phyloP scores from a whole-genome alignment of 2,888 invertebrate species.

The Scelioninae gen. 2 region DNA sequence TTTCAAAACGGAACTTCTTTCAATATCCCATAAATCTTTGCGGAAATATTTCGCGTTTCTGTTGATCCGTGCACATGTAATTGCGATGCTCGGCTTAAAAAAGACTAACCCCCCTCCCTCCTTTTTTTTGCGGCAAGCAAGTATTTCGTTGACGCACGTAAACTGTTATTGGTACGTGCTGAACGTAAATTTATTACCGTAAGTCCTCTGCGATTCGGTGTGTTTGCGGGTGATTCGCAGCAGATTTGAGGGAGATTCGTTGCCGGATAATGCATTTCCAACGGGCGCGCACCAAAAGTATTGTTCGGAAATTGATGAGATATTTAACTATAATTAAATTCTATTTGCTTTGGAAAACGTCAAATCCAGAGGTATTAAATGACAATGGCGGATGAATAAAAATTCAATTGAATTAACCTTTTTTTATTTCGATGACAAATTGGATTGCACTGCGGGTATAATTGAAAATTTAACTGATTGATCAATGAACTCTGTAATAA shows the following conservation, averaged over 20 bases:
- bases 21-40: background rate
- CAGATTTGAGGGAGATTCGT: constrained; percentile 46
- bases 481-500: no score
- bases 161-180: constrained; percentile 32
- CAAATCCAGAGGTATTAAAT: no score
- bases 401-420: no score
- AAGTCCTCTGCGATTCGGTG: constrained; percentile 42
- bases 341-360: no score
- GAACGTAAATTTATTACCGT: constrained; percentile 48
- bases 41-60: background rate
- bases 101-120: background rate
- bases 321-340: background rate
- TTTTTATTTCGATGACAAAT: no score
- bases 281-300: constrained; percentile 17
- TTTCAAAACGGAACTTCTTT: background rate
- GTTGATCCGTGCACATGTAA: background rate
- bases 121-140: constrained; percentile 3
- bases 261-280: constrained; percentile 39
- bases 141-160: constrained; percentile 35
- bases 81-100: background rate
- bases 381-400: no score
- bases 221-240: constrained; percentile 47
- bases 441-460: background rate
- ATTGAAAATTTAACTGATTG: constrained; percentile 14
- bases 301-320: constrained; percentile 11